Evolutionary conservation across 2,888 invertebrate species (phyloP).

Genomic region (Patella ulyssiponensis): DNA sequence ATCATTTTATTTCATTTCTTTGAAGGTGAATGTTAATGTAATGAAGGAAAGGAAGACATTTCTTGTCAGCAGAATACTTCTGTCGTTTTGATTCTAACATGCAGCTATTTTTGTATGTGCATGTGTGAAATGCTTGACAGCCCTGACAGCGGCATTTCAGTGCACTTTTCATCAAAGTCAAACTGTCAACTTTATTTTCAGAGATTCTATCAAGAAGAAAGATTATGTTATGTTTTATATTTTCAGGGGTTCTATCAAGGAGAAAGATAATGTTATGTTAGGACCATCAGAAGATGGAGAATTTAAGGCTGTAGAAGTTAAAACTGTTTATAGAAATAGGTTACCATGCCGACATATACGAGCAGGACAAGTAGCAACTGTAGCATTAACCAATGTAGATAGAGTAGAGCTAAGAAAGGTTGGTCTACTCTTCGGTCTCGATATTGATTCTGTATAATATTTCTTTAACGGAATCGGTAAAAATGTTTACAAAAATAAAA

Average conservation of each 20-base stretch:
- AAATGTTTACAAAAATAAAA: not conserved
- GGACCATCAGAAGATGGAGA: slow-evolving; percentile 73
- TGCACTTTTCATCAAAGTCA: too few species aligned
- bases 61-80: too few species aligned
- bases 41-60: too few species aligned
- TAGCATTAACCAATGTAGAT: slow-evolving; percentile 78
- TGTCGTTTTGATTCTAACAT: too few species aligned
- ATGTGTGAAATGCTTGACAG: too few species aligned
- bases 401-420: slow-evolving; percentile 67
- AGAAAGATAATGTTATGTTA: slow-evolving; percentile 78
- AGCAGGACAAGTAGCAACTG: slow-evolving; percentile 91
- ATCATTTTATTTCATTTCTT: too few species aligned
- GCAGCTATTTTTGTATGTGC: too few species aligned
- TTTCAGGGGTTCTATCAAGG: slow-evolving; percentile 87
- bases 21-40: too few species aligned
- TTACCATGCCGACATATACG: slow-evolving; percentile 89
- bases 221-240: too few species aligned
- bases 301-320: slow-evolving; percentile 84
- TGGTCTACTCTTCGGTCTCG: slow-evolving; percentile 15
- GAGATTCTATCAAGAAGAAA: too few species aligned
- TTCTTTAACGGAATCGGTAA: not conserved
- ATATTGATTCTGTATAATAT: not conserved
- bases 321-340: slow-evolving; percentile 91
- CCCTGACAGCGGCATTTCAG: too few species aligned
- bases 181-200: too few species aligned